Base-by-base conservation (phyloP, 1,140 invertebrate genomes). In the Hyphantria cunea region DNA sequence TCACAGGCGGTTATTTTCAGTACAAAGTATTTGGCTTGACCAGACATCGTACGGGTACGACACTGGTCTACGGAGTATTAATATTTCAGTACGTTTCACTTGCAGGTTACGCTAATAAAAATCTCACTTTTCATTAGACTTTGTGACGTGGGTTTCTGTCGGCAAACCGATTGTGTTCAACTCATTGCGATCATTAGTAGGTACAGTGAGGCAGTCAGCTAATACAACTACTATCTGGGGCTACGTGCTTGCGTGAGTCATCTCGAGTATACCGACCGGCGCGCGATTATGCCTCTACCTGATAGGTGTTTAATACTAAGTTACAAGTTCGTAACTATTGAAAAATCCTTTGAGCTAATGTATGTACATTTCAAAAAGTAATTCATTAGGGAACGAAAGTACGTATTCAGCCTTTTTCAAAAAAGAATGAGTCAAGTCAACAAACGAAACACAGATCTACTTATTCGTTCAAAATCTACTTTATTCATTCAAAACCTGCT, bases 401-500 rank as follows among this genome's bases (percentile, higher is more conserved):
- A 77, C 61, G 64, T 67, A 64, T 76, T 83, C 76, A 83, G 82
- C 82, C 78, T 83, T 79, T 76, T 72, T 55, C 64, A 76, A 77
- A 74, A 76, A 66, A 70, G 72, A 74, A 67, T 41, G 37, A 72
- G 72, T 64, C 33, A 65, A 70, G 60, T 41, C 51, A 81, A 76
- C 51, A 50, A 78, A 83, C 75, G 67, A 66, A 71, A 79, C 74
- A 78, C 70, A 80, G 77, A 82, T 78, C 84, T 85, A 86, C 80
- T 72, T 78, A 77, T 74, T 80, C 76, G 66, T 82, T 80, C 78
- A 76, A 85, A 82, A 79, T 83, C 84, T 90, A 90, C 84, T 52
- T 76, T 80, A 69, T 83, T 90, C 82, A 86, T 90, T 86, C 87
- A 89, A 90, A 89, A 89, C 87, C 86, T 90, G 87, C 67, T 64